Evolutionary conservation across 2,113 vertebrate species (phyloP).

Genomic region (Orthonyx spaldingii): DNA sequence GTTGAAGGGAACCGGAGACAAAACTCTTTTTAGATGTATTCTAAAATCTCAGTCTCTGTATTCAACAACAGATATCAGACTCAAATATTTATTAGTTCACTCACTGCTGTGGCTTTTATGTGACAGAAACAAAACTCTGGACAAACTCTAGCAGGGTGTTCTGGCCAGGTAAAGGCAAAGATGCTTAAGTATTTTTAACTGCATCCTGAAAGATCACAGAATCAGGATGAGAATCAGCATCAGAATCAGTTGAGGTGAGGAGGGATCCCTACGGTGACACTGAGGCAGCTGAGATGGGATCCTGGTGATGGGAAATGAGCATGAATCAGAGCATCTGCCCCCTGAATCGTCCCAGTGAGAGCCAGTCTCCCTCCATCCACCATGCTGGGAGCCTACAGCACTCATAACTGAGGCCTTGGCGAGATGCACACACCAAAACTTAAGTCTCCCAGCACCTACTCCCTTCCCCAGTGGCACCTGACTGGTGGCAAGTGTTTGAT

Average conservation of each 20-base stretch:
- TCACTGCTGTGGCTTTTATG: not conserved
- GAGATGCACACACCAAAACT: not conserved
- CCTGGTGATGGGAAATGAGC: not conserved
- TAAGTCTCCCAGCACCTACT: not conserved
- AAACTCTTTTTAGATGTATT: not conserved
- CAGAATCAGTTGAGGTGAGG: not conserved
- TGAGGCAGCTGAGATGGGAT: not conserved
- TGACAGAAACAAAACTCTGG: not conserved
- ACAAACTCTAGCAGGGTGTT: not conserved
- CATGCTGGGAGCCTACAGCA: not conserved
- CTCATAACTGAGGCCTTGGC: not conserved
- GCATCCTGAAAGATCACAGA: not conserved
- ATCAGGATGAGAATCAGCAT: too few relatives aligned
- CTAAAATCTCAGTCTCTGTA: not conserved
- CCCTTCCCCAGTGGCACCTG: not conserved
- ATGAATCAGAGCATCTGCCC: not conserved
- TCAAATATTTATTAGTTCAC: not conserved
- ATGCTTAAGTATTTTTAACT: not conserved
- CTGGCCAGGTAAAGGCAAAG: not conserved
- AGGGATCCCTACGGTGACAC: not conserved
- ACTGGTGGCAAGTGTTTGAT: not conserved
- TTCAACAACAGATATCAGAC: not conserved
- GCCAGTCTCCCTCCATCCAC: not conserved
- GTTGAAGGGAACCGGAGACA: not conserved
- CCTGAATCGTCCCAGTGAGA: accelerated